Evolutionary conservation across 2,797 vertebrate genomes (phyloP), one percentile per base, ranked within the genome.

Genomic region (Peromyscus nudipes): DNA sequence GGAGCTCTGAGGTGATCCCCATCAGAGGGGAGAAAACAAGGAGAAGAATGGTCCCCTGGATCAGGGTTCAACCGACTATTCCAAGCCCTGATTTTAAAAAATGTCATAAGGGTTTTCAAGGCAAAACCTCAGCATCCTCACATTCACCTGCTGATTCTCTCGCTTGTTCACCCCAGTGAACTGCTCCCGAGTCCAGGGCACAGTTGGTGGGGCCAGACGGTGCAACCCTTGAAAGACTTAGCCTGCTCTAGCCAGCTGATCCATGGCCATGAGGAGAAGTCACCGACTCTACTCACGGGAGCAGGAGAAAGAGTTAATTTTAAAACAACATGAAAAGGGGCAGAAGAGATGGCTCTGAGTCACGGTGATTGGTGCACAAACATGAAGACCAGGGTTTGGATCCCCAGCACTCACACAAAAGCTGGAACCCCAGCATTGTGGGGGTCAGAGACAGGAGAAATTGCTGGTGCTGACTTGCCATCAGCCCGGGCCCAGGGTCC

Each of bases 221-320:
- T 3, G 9, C 1, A 25, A 17, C 1, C 14, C 31, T 27, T 13
- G 11, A 77, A 67, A 65, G 62, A 34, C 43, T 23, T 6, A 5
- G 49, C 14, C 4, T 37, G n/a, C 13, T 49, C 43, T 34, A 6
- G 2, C 6, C 37, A 10, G 2, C 7, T 10, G 29, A 10, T 17
- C 9, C 21, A 34, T 52, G 21, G 13, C 6, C n/a, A 12, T 5
- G 25, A 1, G 29, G 13, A 57, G 40, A 62, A 57, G 31, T 23
- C 34, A 49, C 8, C 4, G 6, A 21, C 4, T 73, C 40, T 9
- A 27, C 17, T 29, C 19, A 0, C 6, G 46, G 14, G 2, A 11
- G 23, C 2, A 23, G 37, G 3, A 1, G 21, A 21, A 25, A 11
- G 1, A 40, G 55, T 60, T 25, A 6, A 4, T 60, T 14, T 60